These are phyloP conservation scores for Aphaenogaster floridana DNA, from an alignment of 1,140 invertebrate genomes.

Conservation along the genomic window DNA sequence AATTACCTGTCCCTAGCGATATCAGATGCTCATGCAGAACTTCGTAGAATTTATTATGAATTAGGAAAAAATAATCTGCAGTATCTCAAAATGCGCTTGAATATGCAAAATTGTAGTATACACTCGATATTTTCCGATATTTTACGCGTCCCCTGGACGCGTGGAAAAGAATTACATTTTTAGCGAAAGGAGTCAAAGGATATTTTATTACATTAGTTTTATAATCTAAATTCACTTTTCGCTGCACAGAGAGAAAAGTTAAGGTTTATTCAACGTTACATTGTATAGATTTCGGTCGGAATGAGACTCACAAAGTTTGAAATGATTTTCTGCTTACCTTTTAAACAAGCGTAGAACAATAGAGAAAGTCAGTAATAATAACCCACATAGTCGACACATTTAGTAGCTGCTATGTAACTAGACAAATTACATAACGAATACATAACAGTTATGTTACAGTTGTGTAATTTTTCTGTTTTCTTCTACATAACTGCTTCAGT, in stretches of 20 bases:
- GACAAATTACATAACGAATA: too few species aligned
- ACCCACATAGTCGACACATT: background rate
- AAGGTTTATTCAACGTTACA: constrained; percentile 37
- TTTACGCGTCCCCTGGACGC: background rate
- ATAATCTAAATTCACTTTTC: constrained; percentile 49
- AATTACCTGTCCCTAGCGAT: background rate
- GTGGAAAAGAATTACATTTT: background rate
- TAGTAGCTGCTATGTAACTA: too few species aligned
- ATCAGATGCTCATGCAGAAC: background rate
- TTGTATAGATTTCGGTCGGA: background rate
- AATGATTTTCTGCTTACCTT: background rate
- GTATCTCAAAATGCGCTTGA: background rate
- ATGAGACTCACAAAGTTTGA: constrained; percentile 22
- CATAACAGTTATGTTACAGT: too few species aligned
- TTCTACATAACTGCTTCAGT: too few species aligned
- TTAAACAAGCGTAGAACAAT: background rate
- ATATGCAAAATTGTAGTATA: background rate
- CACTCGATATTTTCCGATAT: background rate
- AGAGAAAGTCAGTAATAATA: background rate
- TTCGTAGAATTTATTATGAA: background rate
- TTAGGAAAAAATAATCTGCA: background rate
- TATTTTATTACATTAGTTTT: constrained; percentile 41
- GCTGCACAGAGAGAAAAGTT: constrained; percentile 58
- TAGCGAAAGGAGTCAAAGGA: background rate
- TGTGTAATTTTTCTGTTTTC: too few species aligned